Evolutionary conservation across 1,140 invertebrate genomes (phyloP).

Genomic region (Macrostomum lignano): DNA sequence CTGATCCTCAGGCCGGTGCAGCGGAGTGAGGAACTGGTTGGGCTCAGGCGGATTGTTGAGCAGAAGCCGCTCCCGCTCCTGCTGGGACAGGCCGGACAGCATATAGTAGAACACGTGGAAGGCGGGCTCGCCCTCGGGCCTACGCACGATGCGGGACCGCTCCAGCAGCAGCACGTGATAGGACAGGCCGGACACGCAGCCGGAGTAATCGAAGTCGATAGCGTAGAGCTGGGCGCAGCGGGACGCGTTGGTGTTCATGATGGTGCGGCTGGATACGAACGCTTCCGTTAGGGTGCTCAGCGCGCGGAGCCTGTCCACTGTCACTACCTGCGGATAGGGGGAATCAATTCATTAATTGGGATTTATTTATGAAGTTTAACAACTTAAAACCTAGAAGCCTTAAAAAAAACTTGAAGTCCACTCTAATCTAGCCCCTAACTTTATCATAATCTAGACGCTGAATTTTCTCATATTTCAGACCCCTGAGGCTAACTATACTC

Average conservation of each 20-base stretch:
- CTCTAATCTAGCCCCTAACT: too few relatives aligned
- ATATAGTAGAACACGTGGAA: constrained; percentile 56
- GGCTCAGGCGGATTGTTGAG: constrained; percentile 45
- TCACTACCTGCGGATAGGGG: too few relatives aligned
- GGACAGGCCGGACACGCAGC: constrained; percentile 37
- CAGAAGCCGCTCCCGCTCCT: constrained; percentile 33
- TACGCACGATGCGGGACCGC: constrained; percentile 39
- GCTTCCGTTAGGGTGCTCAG: constrained; percentile 61
- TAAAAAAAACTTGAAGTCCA: too few relatives aligned
- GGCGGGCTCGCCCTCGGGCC: constrained; percentile 40
- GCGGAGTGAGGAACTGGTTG: constrained; percentile 45
- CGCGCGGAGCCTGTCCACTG: too few relatives aligned
- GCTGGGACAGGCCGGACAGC: constrained; percentile 47
- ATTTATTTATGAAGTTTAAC: too few relatives aligned
- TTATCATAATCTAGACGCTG: too few relatives aligned
- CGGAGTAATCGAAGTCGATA: constrained; percentile 65
- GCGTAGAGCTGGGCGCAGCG: constrained; percentile 58
- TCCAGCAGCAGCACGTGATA: constrained; percentile 40
- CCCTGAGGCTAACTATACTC: too few relatives aligned
- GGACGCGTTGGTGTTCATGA: constrained; percentile 53
- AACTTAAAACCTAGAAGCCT: too few relatives aligned
- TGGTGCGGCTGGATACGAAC: constrained; percentile 54
- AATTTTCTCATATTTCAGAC: too few relatives aligned
- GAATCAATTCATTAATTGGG: too few relatives aligned
- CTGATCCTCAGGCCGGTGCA: too few relatives aligned